These are phyloP conservation scores for Ophiodon elongatus DNA, from an alignment of 2,113 vertebrate genomes.

Conservation along the genomic window DNA sequence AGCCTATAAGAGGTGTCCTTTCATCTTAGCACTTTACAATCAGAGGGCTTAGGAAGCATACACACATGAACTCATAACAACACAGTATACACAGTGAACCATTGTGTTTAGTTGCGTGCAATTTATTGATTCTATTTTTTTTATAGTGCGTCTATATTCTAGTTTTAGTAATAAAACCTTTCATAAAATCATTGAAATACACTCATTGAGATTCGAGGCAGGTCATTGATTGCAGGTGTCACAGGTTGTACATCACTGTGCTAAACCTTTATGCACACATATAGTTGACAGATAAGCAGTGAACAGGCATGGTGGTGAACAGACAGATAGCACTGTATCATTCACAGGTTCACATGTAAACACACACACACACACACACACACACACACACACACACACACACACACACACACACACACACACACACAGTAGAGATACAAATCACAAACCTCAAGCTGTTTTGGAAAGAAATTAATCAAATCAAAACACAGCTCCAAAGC, in stretches of 20 bases:
- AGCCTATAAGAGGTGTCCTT: constrained; percentile 23
- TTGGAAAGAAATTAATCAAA: not conserved
- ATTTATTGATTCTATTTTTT: constrained; percentile 51
- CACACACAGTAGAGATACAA: not conserved
- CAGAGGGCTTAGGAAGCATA: not conserved
- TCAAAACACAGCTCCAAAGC: not conserved
- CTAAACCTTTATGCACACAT: constrained; percentile 4
- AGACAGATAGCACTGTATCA: not conserved
- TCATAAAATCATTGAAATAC: constrained; percentile 28
- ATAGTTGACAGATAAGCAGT: not conserved
- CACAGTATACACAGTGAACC: not conserved
- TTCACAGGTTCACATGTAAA: not conserved
- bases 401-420: too few relatives aligned
- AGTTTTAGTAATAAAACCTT: constrained; percentile 39
- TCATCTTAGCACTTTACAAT: constrained; percentile 22
- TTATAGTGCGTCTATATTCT: constrained; percentile 15
- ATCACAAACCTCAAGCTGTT: not conserved
- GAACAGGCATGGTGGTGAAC: not conserved
- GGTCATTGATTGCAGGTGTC: constrained; percentile 36
- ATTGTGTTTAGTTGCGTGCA: not conserved
- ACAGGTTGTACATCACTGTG: constrained; percentile 16
- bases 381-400: too few relatives aligned
- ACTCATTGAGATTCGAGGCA: constrained; percentile 49
- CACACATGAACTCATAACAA: constrained; percentile 19
- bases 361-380: not conserved